Percentiles rank a stretch among this genome's conserved stretches.
phyloP scores from a whole-genome alignment of 1,140 invertebrate species.

The Drosophila ercepeae region DNA sequence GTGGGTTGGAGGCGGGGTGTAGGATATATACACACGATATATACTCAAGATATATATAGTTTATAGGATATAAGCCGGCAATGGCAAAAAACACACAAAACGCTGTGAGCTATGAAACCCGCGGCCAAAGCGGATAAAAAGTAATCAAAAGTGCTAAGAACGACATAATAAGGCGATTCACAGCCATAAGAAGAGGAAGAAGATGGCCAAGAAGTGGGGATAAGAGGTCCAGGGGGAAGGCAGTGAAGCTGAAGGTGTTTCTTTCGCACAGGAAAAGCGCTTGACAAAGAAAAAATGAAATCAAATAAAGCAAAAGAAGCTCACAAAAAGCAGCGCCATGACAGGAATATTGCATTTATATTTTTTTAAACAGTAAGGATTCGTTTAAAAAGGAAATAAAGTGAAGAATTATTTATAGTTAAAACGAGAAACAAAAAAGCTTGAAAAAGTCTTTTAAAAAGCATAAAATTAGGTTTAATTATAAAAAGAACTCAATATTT shows the following conservation, averaged over 20 bases:
- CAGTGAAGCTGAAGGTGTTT: conserved; percentile 56
- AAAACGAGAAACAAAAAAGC: background rate
- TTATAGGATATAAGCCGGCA: conserved; percentile 47
- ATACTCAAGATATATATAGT: too few species aligned
- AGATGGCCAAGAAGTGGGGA: conserved; percentile 1
- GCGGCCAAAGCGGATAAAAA: conserved; percentile 76
- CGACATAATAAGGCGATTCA: conserved; percentile 78
- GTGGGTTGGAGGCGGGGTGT: background rate
- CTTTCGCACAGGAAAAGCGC: conserved; percentile 31
- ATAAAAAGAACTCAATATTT: too few species aligned
- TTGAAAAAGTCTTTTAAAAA: too few species aligned
- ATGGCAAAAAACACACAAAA: conserved; percentile 34
- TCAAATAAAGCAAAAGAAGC: conserved; percentile 63
- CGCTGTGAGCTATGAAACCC: conserved; percentile 56
- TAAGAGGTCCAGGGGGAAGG: background rate
- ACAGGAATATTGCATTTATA: conserved; percentile 54
- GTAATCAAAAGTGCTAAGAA: conserved; percentile 82
- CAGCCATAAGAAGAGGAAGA: conserved; percentile 21
- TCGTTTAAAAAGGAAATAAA: too few species aligned
- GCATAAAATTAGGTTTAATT: too few species aligned
- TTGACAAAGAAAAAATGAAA: conserved; percentile 77
- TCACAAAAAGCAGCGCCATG: conserved; percentile 52
- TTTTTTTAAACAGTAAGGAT: conserved; percentile 11
- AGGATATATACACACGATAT: conserved; percentile 1
- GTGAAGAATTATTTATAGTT: too few species aligned